Evolutionary conservation across 2,888 invertebrate species (phyloP).

Genomic region (Syritta pipiens): DNA sequence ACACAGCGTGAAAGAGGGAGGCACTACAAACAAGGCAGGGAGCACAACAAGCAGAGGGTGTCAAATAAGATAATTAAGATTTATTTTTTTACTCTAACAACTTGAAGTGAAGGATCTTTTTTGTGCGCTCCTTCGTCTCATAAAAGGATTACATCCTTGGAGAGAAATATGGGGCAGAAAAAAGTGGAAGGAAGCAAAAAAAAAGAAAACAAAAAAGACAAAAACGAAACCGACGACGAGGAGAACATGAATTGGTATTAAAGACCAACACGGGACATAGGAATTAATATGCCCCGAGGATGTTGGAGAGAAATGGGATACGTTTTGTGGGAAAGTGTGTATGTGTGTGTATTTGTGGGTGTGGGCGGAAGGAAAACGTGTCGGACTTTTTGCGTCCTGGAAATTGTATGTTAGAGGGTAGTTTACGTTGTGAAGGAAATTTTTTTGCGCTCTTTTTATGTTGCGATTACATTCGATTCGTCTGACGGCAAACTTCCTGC

Average conservation of each 20-base stretch:
- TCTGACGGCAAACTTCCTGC: too few species aligned
- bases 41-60: background rate
- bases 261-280: slow-evolving; percentile 51
- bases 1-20: background rate
- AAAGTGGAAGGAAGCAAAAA: background rate
- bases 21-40: too few species aligned
- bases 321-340: slow-evolving; percentile 14
- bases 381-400: background rate
- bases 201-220: background rate
- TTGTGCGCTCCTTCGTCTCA: background rate
- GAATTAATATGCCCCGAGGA: slow-evolving; percentile 59
- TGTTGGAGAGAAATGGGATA: slow-evolving; percentile 46
- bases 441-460: slow-evolving; percentile 6
- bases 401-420: background rate
- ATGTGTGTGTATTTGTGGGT: slow-evolving; percentile 6
- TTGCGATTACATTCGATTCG: slow-evolving; percentile 8
- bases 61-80: slow-evolving; percentile 48
- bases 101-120: background rate
- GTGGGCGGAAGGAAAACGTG: background rate
- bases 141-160: slow-evolving; percentile 41
- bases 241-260: slow-evolving; percentile 53
- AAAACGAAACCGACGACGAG: background rate
- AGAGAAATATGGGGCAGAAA: background rate
- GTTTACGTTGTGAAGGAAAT: background rate
- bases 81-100: slow-evolving; percentile 7